Evolutionary conservation across 2,797 vertebrate genomes (phyloP).

Genomic region (Hydrophis major): DNA sequence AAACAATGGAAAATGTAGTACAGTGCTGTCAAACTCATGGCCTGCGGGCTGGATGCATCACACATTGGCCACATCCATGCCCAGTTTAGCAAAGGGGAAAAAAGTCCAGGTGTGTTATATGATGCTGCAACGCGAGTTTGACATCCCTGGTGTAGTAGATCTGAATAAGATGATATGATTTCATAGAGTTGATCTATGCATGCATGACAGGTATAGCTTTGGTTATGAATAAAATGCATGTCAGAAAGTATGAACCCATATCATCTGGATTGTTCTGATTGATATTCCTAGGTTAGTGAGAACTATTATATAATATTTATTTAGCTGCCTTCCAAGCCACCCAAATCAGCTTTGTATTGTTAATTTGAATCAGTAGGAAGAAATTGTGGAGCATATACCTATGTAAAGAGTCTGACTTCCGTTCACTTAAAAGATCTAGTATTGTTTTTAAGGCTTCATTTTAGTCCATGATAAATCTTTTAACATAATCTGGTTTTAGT

Average conservation of each 20-base stretch:
- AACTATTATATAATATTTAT: background rate
- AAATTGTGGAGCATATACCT: background rate
- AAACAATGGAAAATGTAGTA: background rate
- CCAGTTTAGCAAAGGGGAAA: too few species aligned
- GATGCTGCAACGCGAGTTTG: too few species aligned
- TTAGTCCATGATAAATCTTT: background rate
- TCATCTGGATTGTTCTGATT: background rate
- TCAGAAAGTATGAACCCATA: background rate
- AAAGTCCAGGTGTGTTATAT: too few species aligned
- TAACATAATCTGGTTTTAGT: background rate
- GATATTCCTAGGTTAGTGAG: background rate
- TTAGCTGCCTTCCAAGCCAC: background rate
- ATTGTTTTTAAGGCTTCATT: background rate
- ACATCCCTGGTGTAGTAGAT: background rate
- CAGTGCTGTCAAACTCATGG: too few species aligned
- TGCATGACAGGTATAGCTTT: background rate
- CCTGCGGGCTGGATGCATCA: too few species aligned
- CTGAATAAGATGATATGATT: background rate
- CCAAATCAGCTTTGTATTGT: background rate
- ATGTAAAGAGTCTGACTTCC: background rate
- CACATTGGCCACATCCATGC: too few species aligned
- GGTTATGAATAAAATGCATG: background rate
- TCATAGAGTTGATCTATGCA: background rate
- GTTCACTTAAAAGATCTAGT: background rate
- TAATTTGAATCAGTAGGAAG: background rate